phyloP scores from a whole-genome alignment of 2,797 vertebrate genomes.

The Salmo trutta region DNA sequence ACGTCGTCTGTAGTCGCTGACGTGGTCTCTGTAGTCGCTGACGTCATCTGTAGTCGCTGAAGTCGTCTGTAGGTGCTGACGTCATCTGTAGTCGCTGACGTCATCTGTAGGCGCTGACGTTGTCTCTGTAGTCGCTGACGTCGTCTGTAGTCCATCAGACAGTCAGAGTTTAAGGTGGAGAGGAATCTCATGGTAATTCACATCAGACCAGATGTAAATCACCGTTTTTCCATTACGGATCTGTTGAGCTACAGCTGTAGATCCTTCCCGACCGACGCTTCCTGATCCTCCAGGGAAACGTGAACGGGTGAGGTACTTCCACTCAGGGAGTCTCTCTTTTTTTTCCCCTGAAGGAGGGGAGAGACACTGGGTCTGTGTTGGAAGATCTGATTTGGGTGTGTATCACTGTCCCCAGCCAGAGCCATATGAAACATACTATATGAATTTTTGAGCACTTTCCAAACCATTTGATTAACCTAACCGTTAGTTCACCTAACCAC shows the following conservation, averaged over 20 bases:
- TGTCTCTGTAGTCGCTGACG: too few relatives aligned
- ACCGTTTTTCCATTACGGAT: constrained; percentile 36
- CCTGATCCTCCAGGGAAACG: constrained; percentile 32
- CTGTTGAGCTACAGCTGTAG: constrained; percentile 39
- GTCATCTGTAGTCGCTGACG: too few relatives aligned
- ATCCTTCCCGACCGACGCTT: constrained; percentile 20
- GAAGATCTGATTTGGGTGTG: too few relatives aligned
- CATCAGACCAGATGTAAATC: constrained; percentile 48
- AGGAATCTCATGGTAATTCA: constrained; percentile 24
- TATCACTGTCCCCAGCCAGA: too few relatives aligned
- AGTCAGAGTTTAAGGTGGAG: constrained; percentile 3
- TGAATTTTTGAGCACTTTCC: too few relatives aligned
- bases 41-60: constrained; percentile 35
- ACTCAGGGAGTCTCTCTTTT: constrained; percentile 26
- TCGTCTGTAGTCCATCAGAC: constrained; percentile 37
- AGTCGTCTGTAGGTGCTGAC: constrained; percentile 24
- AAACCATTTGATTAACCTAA: too few relatives aligned
- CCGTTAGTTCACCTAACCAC: too few relatives aligned
- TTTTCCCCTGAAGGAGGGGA: background rate
- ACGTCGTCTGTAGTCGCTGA: too few relatives aligned
- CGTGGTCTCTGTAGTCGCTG: constrained; percentile 6
- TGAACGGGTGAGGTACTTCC: too few relatives aligned
- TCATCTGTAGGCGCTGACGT: constrained; percentile 40
- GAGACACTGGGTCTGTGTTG: background rate
- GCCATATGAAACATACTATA: too few relatives aligned